Conservation (phyloP, 2,888 invertebrate species). For the Scrobipalpa atriplicella region DNA sequence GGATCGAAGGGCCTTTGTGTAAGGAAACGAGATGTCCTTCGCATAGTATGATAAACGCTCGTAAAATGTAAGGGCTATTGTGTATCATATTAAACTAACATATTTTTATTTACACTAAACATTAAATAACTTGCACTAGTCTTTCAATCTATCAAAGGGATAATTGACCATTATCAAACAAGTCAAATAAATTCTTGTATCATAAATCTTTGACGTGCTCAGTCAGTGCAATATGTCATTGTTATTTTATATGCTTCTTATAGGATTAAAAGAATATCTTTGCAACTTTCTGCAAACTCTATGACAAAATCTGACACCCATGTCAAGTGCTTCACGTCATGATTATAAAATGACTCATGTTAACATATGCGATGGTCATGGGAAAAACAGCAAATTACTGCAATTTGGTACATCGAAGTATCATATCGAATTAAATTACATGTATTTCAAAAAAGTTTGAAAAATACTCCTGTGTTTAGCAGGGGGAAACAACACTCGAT, state of each 20-base stretch:
- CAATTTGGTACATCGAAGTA: background rate
- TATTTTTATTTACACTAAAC: background rate
- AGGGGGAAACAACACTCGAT: slow-evolving; percentile 15
- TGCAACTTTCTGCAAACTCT: no score
- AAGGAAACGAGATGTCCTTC: slow-evolving; percentile 40
- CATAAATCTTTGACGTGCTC: no score
- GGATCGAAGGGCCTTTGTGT: slow-evolving; percentile 56
- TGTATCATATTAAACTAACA: background rate
- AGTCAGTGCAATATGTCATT: no score
- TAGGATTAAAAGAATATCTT: no score
- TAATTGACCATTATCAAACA: no score
- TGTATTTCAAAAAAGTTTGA: slow-evolving; percentile 1
- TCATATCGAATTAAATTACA: background rate
- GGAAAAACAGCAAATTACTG: background rate
- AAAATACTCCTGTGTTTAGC: background rate
- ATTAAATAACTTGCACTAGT: no score
- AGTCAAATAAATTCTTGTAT: no score
- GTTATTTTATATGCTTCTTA: no score
- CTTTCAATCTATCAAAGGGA: no score
- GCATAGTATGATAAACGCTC: slow-evolving; percentile 24
- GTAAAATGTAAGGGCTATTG: background rate
- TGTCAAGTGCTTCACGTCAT: no score
- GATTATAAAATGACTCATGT: background rate
- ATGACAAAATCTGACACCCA: no score
- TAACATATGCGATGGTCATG: background rate